Conservation (phyloP, 1,140 invertebrate genomes). For the Oreohelix idahoensis region DNA sequence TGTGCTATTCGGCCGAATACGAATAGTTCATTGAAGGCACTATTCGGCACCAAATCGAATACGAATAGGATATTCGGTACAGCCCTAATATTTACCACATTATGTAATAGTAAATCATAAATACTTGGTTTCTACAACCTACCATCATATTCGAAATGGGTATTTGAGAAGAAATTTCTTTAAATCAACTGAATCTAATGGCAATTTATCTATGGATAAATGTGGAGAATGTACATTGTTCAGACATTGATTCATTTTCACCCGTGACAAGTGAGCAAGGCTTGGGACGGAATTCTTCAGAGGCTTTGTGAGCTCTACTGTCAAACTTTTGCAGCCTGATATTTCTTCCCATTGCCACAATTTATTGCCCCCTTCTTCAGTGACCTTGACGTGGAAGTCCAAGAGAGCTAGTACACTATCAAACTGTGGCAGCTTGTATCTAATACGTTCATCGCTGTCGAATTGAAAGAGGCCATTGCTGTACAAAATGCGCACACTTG, state of each 20-base stretch:
- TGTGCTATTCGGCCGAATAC: too few relatives aligned
- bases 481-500: conserved; percentile 85
- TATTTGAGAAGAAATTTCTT: conserved; percentile 54
- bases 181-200: conserved; percentile 49
- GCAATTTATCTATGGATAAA: conserved; percentile 36
- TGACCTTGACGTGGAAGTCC: conserved; percentile 80
- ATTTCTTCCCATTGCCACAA: conserved; percentile 83
- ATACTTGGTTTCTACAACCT: not conserved
- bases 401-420: conserved; percentile 83
- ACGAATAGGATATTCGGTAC: too few relatives aligned
- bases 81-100: too few relatives aligned
- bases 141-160: conserved; percentile 48
- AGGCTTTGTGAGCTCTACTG: conserved; percentile 81
- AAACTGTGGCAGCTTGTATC: conserved; percentile 81
- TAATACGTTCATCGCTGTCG: conserved; percentile 79
- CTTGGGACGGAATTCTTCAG: conserved; percentile 76
- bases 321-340: conserved; percentile 81
- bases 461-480: conserved; percentile 82
- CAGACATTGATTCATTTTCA: too few relatives aligned
- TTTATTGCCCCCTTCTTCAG: conserved; percentile 46
- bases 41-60: too few relatives aligned
- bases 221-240: conserved; percentile 34
- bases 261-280: conserved; percentile 82
- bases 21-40: too few relatives aligned
- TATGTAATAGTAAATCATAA: not conserved